A percentile compares a stretch with the other conserved stretches of the same genome.
Evolutionary conservation across 2,797 vertebrate genomes (phyloP).

Genomic region (Rhadinocentrus ornatus): DNA sequence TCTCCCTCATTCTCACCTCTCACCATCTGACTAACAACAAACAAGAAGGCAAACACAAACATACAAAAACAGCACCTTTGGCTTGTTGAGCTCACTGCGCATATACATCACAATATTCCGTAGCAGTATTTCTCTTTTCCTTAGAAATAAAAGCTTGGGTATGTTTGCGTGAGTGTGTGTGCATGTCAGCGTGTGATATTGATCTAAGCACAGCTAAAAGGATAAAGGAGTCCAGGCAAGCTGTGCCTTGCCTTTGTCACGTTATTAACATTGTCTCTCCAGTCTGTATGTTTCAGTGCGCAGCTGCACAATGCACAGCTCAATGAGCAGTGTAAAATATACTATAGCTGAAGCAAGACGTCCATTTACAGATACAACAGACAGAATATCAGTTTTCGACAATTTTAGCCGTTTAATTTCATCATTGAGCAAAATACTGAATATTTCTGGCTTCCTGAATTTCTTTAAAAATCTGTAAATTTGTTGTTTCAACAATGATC

Average conservation of each 20-base stretch:
- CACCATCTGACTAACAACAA: constrained; percentile 27
- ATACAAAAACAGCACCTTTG: constrained; percentile 14
- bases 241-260: constrained; percentile 48
- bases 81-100: constrained; percentile 11
- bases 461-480: background rate
- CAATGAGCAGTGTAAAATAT: background rate
- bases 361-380: constrained; percentile 4
- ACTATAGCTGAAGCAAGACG: background rate
- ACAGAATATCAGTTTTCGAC: background rate
- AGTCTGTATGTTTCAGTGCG: constrained; percentile 23
- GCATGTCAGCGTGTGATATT: constrained; percentile 44
- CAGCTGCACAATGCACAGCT: constrained; percentile 3
- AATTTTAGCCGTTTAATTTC: background rate
- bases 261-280: constrained; percentile 46
- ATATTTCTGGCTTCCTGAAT: background rate
- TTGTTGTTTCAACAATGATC: background rate
- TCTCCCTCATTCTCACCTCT: constrained; percentile 49
- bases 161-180: constrained; percentile 17
- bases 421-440: background rate
- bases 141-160: constrained; percentile 23
- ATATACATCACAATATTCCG: constrained; percentile 45
- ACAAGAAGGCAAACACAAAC: constrained; percentile 18
- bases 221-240: constrained; percentile 57
- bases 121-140: constrained; percentile 33
- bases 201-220: constrained; percentile 65